phyloP scores from a whole-genome alignment of 2,888 invertebrate species.

The Calameuta pallipes region DNA sequence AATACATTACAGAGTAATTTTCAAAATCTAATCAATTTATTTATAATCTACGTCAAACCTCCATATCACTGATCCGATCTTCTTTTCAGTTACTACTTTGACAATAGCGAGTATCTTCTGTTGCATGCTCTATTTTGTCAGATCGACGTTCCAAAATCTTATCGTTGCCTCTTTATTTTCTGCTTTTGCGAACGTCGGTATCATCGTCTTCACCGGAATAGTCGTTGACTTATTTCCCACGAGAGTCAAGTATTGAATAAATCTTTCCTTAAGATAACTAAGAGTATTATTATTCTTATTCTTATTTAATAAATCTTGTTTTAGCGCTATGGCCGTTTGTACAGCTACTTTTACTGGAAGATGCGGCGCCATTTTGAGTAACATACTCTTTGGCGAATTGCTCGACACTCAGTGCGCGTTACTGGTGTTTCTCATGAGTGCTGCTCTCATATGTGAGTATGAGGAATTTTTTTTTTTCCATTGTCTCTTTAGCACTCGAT shows the following conservation, averaged over 20 bases:
- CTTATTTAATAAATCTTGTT: neutral
- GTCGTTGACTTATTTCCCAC: constrained; percentile 51
- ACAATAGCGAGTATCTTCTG: constrained; percentile 69
- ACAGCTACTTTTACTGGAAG: constrained; percentile 73
- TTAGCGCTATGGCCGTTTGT: constrained; percentile 72
- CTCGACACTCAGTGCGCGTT: constrained; percentile 73
- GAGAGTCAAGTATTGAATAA: constrained; percentile 36
- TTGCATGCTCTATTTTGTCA: constrained; percentile 70
- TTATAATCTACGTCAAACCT: neutral
- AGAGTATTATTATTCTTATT: neutral
- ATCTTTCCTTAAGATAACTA: neutral
- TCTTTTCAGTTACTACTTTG: constrained; percentile 47
- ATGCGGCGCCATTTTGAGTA: constrained; percentile 73
- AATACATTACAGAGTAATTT: constrained; percentile 59
- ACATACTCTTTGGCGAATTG: constrained; percentile 71
- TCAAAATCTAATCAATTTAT: neutral
- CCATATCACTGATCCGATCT: neutral
- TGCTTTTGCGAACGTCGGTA: constrained; percentile 58
- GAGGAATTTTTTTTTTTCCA: neutral
- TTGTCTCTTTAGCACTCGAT: neutral
- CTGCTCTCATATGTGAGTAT: constrained; percentile 65
- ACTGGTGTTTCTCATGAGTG: constrained; percentile 71
- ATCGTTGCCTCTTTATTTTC: constrained; percentile 68
- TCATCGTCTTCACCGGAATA: constrained; percentile 48
- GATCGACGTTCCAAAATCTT: constrained; percentile 69